Base-by-base conservation (phyloP, 2,888 invertebrate species). In the Hipparchia semele region DNA sequence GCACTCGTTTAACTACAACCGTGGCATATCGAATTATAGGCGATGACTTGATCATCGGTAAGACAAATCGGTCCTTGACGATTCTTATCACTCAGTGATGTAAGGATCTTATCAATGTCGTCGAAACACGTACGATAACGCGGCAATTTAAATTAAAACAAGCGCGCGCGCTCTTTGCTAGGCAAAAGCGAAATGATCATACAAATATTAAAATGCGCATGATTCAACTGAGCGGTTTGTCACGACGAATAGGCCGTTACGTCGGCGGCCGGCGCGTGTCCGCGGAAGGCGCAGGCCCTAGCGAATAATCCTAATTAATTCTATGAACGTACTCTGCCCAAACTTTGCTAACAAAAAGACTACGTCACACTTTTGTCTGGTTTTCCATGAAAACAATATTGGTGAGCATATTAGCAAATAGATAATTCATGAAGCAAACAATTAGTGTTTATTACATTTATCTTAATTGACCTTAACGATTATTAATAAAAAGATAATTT, bases 41-140 rank as follows among this genome's bases (percentile, higher is more conserved):
- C 80, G 80, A 80, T 81, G 76, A 81, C 84, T 81, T 83, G 83
- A 80, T 82, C 82, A 81, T 79, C 79, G 78, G 82, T 79, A 80
- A 82, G 81, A 80, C 83, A 82, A 86, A 81, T 82, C 79, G 80
- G 86, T 86, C 87, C 89, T 91, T 89, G 87, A 84, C 81, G 79
- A 81, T 79, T 84, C 84, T 93, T 93, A 93, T 93, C 93, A 89
- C 80, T 73, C 71, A 82, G 87, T 92, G 93, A 92, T 92, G 91
- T 92, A 92, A 92, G 84, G 87, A 89, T 91, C 87, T 92, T 93
- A 93, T 93, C 93, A 91, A 85, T 85, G 85, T 87, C 85, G 86
- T 84, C 87, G 87, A 88, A 89, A 86, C 84, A 84, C 83, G 85
- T 80, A 81, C 84, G 91, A 92, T 91, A 90, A 85, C 83, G 84